Base-by-base conservation (phyloP, 2,113 vertebrate genomes). In the Myrmophylax atrothorax region DNA sequence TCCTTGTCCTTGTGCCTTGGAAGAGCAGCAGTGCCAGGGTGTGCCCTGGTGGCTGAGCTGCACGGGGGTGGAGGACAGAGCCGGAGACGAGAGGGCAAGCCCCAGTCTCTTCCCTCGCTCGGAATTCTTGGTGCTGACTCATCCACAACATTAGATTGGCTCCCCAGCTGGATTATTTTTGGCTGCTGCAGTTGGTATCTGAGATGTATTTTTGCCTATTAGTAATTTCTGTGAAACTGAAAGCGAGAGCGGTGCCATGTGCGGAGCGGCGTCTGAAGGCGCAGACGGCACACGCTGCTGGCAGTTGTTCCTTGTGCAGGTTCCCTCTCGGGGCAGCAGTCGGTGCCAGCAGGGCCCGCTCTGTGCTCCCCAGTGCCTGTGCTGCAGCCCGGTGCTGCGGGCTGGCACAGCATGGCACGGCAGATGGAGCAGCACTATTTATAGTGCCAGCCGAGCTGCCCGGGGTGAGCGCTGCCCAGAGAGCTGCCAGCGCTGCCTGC, bases 341-440 rank as follows among this genome's bases (percentile, higher is more conserved):
- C 97, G 96, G 97, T 97, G 94, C 86, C 97, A 91, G 96, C 44
- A 35, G 66, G 68, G n/a, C 84, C 93, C 3, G 86, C 92, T 96
- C 64, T 94, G 84, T 95, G 84, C 91, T 97, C 91, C 56, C 95
- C 95, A 42, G 40, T 15, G 40, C 40, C 40, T 42, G 40, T 42
- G 40, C 40, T 42, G 82, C 96, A 85, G 92, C 2, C 50, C 15
- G 58, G 17, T 64, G 13, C 94, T 91, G 68, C 86, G 52, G 94
- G 89, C 95, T 96, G 97, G 96, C 97, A 64, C 74, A 56, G 73
- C 97, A 94, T 93, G 89, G 96, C 67, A 93, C 96, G 94, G 97
- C 98, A 98, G 98, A 98, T 98, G 98, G 95, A 96, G 94, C 94
- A 80, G 87, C 91, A 10, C 97, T 98, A 98, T 98, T 98, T 98